Evolutionary conservation across 37 sponge, comb jelly and placozoan genomes (phyloP), one percentile per base, ranked within the genome.

Genomic region (Agelas oroides): DNA sequence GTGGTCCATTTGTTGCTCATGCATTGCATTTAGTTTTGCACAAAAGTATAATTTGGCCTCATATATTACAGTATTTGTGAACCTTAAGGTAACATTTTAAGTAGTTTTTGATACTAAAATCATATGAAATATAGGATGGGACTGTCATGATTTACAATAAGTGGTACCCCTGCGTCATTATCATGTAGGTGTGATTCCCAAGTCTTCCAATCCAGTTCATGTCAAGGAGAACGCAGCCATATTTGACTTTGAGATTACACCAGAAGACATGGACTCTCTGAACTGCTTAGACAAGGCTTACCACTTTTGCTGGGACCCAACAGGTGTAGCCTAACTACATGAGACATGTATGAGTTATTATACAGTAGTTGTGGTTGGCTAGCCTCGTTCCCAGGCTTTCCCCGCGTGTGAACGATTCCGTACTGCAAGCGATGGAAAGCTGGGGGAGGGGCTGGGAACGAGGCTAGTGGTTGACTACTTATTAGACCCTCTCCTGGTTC

Each of bases 231-330:
- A 87, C 73, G 56, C 65, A 27, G 24, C 58, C 35, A 27, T 80
- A 53, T 80, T 87, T 79, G 67, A 79, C 31, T 80, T 87, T 64
- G 57, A 53, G 24, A n/a, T 87, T 27, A 37, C 54, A 46, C n/a
- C 32, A 2, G 80, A 79, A 17, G 74, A 87, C 54, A 73, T 80
- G 74, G 62, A 64, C 17, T n/a, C 28, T 15, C 33, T 87, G 65
- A 64, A 79, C 64, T 27, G 33, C 46, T 72, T 87, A 53, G 63
- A 79, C 23, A 53, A 19, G 1, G 54, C 35, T 2, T 27, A 72
- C 54, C 80, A 78, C 27, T 87, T 62, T 65, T 79, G 80, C 67
- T 87, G 87, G 87, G 81, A 87, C 73, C 87, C 87, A 25, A 79
- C 62, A 39, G 67, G 52, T 30, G 81, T 87, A 11, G 65, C 63